Evolutionary conservation across 2,113 vertebrate species (phyloP), one percentile per base, ranked within the genome.

Genomic region (Boleophthalmus pectinirostris): DNA sequence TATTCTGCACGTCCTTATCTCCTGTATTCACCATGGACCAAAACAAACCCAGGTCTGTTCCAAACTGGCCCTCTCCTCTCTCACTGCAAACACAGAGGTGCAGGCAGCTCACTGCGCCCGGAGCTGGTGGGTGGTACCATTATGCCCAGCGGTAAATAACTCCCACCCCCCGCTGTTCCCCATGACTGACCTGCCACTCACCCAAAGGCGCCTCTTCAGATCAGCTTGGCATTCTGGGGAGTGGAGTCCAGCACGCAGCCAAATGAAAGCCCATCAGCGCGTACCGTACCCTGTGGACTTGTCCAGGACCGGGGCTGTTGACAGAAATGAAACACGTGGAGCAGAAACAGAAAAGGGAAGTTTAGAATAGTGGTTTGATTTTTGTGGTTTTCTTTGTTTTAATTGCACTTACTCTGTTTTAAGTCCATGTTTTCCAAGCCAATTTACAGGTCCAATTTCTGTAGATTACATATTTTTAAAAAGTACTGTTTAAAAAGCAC

Each of bases 201-300:
- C 76, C 54, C 75, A 21, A 21, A 72, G 79, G 84, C 68, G 20
- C 54, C 61, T 80, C 74, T 45, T 79, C 14, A 75, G 43, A 85
- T 77, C 66, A 65, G 78, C 21, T 18, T 46, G 53, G 14, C 61
- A 74, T 69, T 69, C 57, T 46, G 29, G 73, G 70, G 51, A 0
- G 5, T 69, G 69, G 64, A 60, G 75, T 53, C 65, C 54, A 71
- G 69, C 77, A 67, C 49, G 65, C 49, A 20, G 69, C 56, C 47
- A 68, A 82, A 82, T 82, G 43, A 81, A 84, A 85, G 67, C 25
- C 60, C 78, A 75, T n/a, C 70, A 53, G 18, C 45, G 43, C 60
- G 46, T 23, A 1, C 56, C 24, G 23, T 15, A 25, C 56, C 78
- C 73, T 56, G 29, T n/a, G 16, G 79, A 70, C 45, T 49, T 49